phyloP scores from a whole-genome alignment of 2,113 vertebrate species.

The Mastomys coucha region DNA sequence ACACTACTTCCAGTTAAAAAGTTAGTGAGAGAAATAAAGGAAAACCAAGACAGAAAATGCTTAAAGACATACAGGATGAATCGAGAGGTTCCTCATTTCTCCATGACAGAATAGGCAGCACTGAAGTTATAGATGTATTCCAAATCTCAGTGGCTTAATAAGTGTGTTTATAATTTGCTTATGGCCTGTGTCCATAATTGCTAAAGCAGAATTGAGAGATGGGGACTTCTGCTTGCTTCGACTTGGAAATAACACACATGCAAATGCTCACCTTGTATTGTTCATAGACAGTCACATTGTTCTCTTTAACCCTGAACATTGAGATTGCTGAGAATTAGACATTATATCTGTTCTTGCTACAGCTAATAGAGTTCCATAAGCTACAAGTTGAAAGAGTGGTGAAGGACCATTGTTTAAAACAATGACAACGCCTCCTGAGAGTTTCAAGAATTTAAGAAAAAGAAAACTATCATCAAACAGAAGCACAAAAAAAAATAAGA shows the following conservation, averaged over 20 bases:
- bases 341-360: not conserved
- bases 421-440: not conserved
- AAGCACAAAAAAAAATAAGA: slow-evolving; percentile 15
- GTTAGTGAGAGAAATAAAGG: not conserved
- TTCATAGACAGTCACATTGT: not conserved
- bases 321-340: not conserved
- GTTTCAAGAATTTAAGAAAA: slow-evolving; percentile 19
- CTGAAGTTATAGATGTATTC: not conserved
- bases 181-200: not conserved
- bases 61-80: not conserved
- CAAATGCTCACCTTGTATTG: not conserved
- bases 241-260: not conserved
- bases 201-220: not conserved
- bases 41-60: not conserved
- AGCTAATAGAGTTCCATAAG: not conserved
- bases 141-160: not conserved
- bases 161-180: not conserved
- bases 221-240: not conserved
- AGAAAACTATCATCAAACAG: not conserved
- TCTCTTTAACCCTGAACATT: not conserved
- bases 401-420: not conserved
- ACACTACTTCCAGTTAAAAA: not conserved
- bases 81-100: not conserved
- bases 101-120: not conserved
- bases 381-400: not conserved